phyloP scores from a whole-genome alignment of 2,888 invertebrate species.

The Melangyna quadrimaculata region DNA sequence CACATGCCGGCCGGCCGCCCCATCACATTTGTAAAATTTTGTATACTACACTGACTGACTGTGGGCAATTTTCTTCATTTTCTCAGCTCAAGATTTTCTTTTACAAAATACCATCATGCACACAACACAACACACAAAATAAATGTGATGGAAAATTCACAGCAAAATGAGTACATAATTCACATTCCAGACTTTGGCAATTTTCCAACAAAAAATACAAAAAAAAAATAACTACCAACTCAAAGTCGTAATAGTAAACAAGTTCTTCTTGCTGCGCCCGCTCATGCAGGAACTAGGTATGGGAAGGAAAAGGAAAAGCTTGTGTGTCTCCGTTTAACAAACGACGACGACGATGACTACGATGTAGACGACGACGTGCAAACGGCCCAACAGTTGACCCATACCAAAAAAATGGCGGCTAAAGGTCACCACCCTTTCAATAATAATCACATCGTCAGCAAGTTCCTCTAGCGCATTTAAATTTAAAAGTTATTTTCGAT shows the following conservation, averaged over 20 bases:
- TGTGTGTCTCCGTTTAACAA: slow-evolving; percentile 5
- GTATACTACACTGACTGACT: background rate
- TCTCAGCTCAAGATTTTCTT: slow-evolving; percentile 5
- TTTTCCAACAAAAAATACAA: slow-evolving; percentile 35
- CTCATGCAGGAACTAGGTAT: background rate
- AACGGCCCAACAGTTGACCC: slow-evolving; percentile 67
- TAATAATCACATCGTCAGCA: slow-evolving; percentile 70
- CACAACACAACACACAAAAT: slow-evolving; percentile 53
- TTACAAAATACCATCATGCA: slow-evolving; percentile 7
- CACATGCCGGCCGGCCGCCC: background rate
- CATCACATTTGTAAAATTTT: slow-evolving; percentile 40
- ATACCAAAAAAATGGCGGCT: slow-evolving; percentile 51
- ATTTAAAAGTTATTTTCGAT: background rate
- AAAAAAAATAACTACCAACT: slow-evolving; percentile 37
- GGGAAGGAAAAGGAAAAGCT: slow-evolving; percentile 14
- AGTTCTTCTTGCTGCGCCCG: slow-evolving; percentile 18
- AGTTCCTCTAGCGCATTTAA: slow-evolving; percentile 19
- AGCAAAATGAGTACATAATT: slow-evolving; percentile 71
- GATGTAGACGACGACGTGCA: slow-evolving; percentile 49
- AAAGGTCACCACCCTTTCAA: slow-evolving; percentile 70
- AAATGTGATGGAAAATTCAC: slow-evolving; percentile 71
- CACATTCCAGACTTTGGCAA: slow-evolving; percentile 71
- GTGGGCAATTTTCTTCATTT: slow-evolving; percentile 46
- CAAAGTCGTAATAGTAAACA: slow-evolving; percentile 62
- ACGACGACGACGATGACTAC: slow-evolving; percentile 5